Percentiles rank a stretch among this genome's conserved stretches.
Conservation (phyloP, 2,888 invertebrate genomes). For the Buathra laborator region DNA sequence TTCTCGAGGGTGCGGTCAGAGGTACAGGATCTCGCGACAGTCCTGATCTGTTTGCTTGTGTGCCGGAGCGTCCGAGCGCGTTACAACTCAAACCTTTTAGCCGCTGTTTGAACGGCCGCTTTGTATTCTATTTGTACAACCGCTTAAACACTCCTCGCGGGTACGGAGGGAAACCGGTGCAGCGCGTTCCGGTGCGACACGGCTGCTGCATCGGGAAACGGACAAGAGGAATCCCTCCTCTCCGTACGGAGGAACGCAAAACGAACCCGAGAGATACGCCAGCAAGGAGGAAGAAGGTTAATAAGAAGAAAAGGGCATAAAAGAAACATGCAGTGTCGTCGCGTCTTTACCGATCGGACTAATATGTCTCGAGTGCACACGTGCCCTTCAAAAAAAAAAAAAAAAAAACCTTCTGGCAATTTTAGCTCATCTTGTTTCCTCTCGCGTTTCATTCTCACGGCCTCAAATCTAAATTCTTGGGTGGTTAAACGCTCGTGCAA, state of each 20-base stretch:
- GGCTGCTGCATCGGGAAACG: slow-evolving; percentile 40
- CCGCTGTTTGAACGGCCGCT: slow-evolving; percentile 82
- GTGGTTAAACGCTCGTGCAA: not conserved
- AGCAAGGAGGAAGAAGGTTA: not conserved
- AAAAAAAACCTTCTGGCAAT: slow-evolving; percentile 2
- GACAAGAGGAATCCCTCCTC: slow-evolving; percentile 20
- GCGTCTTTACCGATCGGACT: slow-evolving; percentile 21
- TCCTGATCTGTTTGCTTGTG: slow-evolving; percentile 81
- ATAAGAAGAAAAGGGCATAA: not conserved
- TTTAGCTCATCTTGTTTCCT: not conserved
- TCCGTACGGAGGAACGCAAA: not conserved
- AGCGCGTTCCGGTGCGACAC: slow-evolving; percentile 17
- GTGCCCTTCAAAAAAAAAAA: slow-evolving; percentile 22
- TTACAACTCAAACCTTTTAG: slow-evolving; percentile 85
- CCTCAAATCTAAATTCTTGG: not conserved
- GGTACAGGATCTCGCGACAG: slow-evolving; percentile 75
- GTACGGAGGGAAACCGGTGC: slow-evolving; percentile 45
- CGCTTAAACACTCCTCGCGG: slow-evolving; percentile 84
- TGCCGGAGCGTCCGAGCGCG: slow-evolving; percentile 82
- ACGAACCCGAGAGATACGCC: slow-evolving; percentile 35
- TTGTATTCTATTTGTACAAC: slow-evolving; percentile 84
- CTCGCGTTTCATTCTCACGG: slow-evolving; percentile 32
- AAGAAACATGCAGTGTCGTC: slow-evolving; percentile 32
- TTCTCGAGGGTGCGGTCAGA: slow-evolving; percentile 41
- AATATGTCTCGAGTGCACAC: slow-evolving; percentile 46